Evolutionary conservation across 2,888 invertebrate genomes (phyloP).

Genomic region (Meandrusa payeni): DNA sequence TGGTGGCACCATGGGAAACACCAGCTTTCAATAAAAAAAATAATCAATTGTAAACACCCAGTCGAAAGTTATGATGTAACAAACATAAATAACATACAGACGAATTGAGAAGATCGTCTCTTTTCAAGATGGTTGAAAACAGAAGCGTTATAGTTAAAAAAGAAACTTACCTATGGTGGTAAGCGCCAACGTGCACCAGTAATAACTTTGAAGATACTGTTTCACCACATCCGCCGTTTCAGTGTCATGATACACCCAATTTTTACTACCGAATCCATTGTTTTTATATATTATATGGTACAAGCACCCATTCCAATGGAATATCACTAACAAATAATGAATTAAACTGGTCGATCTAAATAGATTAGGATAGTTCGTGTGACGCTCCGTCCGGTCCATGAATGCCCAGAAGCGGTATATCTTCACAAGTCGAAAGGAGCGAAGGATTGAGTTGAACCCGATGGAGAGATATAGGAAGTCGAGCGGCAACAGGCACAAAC

Average conservation of each 20-base stretch:
- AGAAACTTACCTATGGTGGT: slow-evolving; percentile 91
- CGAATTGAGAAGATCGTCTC: no score
- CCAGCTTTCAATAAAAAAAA: no score
- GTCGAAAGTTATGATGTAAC: no score
- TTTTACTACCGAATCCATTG: slow-evolving; percentile 95
- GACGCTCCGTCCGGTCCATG: slow-evolving; percentile 98
- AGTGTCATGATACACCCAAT: slow-evolving; percentile 94
- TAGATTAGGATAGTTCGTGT: slow-evolving; percentile 99
- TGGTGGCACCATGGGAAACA: no score
- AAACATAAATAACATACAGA: no score
- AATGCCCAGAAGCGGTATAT: slow-evolving; percentile 99
- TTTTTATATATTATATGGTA: slow-evolving; percentile 98
- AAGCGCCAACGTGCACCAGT: slow-evolving; percentile 98
- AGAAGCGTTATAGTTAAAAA: slow-evolving; percentile 14
- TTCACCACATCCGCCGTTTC: slow-evolving; percentile 94
- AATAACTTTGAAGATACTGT: slow-evolving; percentile 98
- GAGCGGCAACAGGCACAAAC: slow-evolving; percentile 97
- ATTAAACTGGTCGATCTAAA: slow-evolving; percentile 95
- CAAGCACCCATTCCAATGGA: slow-evolving; percentile 99
- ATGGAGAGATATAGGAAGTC: slow-evolving; percentile 99
- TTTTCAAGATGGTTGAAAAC: no score
- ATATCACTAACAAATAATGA: slow-evolving; percentile 98
- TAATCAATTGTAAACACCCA: no score
- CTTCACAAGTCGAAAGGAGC: slow-evolving; percentile 97
- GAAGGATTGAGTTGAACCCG: slow-evolving; percentile 96